phyloP scores from a whole-genome alignment of 2,113 vertebrate genomes.

The Pteronura brasiliensis region DNA sequence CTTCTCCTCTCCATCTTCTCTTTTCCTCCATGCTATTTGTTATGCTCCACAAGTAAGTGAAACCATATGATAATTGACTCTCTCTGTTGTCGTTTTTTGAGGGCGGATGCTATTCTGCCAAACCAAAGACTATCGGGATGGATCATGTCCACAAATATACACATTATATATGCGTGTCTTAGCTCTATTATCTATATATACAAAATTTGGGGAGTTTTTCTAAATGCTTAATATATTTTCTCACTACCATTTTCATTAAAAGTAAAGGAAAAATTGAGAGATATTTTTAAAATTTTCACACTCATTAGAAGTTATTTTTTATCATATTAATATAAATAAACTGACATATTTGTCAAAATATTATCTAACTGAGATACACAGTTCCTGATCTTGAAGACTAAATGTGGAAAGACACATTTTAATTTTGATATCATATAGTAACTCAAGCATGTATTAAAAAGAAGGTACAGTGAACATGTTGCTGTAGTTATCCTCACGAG shows the following conservation, averaged over 20 bases:
- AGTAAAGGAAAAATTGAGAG: background rate
- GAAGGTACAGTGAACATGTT: accelerated
- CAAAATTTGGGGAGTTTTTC: background rate
- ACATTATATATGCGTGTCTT: background rate
- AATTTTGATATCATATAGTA: background rate
- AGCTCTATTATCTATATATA: background rate
- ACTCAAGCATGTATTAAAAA: background rate
- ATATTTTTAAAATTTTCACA: background rate
- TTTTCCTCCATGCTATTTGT: too few relatives aligned
- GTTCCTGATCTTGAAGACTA: background rate
- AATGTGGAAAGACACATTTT: background rate
- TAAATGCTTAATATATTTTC: background rate
- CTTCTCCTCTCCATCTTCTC: too few relatives aligned
- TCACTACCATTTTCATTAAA: background rate
- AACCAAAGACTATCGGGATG: background rate
- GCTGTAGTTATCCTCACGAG: background rate
- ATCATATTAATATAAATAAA: background rate
- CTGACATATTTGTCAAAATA: background rate
- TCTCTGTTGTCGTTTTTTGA: too few relatives aligned
- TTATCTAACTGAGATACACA: background rate
- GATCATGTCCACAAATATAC: background rate
- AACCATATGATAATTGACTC: too few relatives aligned
- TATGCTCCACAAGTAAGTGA: too few relatives aligned
- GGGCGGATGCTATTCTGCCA: background rate
- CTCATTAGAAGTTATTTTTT: background rate